Percentiles rank a stretch among this genome's conserved stretches.
phyloP scores from a whole-genome alignment of 2,888 invertebrate genomes.

The Trachelus troglodyta region DNA sequence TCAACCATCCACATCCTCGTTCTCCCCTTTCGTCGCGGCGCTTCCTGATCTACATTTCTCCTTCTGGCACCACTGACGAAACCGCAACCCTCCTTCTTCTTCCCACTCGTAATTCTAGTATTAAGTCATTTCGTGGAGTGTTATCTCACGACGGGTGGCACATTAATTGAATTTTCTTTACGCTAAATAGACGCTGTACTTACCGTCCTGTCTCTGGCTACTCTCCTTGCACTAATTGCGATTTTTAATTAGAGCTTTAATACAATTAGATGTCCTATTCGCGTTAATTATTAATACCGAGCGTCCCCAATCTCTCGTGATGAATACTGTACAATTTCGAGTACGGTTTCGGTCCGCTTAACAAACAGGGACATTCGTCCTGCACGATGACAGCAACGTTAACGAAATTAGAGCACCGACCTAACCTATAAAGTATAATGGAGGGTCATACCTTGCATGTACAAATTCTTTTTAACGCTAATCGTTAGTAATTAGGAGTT shows the following conservation, averaged over 20 bases:
- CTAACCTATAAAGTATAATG: neutral
- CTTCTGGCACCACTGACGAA: neutral
- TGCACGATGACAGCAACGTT: neutral
- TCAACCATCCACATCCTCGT: neutral
- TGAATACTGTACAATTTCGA: conserved; percentile 39
- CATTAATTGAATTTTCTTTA: conserved; percentile 50
- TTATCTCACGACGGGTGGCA: conserved; percentile 30
- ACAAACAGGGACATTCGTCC: conserved; percentile 7
- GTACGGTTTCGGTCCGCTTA: neutral
- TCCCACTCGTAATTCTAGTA: conserved; percentile 33
- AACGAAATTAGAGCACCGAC: conserved; percentile 1
- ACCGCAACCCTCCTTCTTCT: neutral
- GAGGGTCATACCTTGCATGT: neutral
- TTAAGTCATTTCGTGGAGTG: conserved; percentile 40
- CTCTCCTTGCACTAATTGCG: conserved; percentile 39
- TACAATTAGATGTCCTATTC: conserved; percentile 42
- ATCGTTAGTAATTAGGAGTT: neutral
- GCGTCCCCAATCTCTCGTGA: conserved; percentile 25
- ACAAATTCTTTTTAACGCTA: neutral
- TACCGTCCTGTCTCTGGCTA: neutral
- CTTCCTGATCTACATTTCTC: neutral
- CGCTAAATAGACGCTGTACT: conserved; percentile 28
- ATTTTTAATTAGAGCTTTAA: conserved; percentile 52
- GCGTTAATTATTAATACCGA: conserved; percentile 43
- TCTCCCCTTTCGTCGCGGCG: neutral